These are phyloP conservation scores for Diogma glabrata DNA, from an alignment of 2,888 invertebrate species.

Conservation along the genomic window DNA sequence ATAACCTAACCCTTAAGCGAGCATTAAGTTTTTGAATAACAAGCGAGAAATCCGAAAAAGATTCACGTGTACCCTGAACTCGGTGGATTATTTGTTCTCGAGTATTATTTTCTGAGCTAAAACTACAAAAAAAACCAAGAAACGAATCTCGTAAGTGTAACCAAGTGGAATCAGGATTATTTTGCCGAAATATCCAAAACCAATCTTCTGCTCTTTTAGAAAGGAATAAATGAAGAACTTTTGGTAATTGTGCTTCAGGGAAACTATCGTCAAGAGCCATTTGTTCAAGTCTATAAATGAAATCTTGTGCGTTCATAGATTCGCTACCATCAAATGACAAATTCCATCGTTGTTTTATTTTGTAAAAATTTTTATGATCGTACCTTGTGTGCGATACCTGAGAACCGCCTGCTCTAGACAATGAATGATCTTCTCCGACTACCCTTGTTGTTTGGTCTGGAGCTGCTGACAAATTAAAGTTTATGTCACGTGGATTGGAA, in stretches of 20 bases:
- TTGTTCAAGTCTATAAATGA: background rate
- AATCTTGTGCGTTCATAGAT: background rate
- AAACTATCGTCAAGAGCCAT: background rate
- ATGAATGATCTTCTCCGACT: too few relatives aligned
- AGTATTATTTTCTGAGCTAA: too few relatives aligned
- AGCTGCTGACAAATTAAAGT: too few relatives aligned
- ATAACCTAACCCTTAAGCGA: background rate
- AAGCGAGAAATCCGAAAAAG: background rate
- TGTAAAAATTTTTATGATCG: too few relatives aligned
- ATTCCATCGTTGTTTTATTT: background rate
- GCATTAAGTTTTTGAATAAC: background rate
- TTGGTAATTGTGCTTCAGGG: background rate
- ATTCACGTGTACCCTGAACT: background rate
- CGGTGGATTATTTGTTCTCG: too few relatives aligned
- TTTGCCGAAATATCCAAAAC: background rate
- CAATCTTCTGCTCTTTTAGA: background rate
- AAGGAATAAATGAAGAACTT: too few relatives aligned
- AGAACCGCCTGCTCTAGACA: too few relatives aligned
- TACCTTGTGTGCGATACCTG: too few relatives aligned
- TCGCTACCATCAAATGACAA: background rate
- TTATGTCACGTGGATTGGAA: too few relatives aligned
- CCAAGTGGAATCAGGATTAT: background rate
- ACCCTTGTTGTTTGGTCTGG: too few relatives aligned
- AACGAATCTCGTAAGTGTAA: too few relatives aligned
- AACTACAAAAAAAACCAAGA: too few relatives aligned